phyloP scores from a whole-genome alignment of 2,888 invertebrate genomes.

The Trilocha varians region DNA sequence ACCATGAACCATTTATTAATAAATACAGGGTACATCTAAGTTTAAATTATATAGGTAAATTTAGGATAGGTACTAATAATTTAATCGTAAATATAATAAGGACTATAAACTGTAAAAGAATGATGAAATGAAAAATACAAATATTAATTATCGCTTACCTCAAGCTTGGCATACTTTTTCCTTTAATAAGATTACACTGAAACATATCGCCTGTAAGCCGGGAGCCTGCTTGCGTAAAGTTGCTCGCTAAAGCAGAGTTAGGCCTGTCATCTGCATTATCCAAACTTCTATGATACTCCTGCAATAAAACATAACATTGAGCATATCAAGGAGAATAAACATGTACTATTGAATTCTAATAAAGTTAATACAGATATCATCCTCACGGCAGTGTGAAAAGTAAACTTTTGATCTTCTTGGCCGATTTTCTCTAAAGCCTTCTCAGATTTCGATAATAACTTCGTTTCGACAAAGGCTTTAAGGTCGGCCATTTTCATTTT shows the following conservation, averaged over 20 bases:
- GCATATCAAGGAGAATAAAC: slow-evolving; percentile 1
- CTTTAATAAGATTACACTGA: slow-evolving; percentile 85
- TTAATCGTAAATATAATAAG: too few relatives aligned
- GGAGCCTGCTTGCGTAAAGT: slow-evolving; percentile 74
- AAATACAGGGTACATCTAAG: too few relatives aligned
- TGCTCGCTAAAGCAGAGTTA: slow-evolving; percentile 79
- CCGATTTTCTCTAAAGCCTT: slow-evolving; percentile 92
- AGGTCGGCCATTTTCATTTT: slow-evolving; percentile 94
- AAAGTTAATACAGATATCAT: slow-evolving; percentile 76
- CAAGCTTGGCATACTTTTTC: slow-evolving; percentile 96
- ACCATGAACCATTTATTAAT: too few relatives aligned
- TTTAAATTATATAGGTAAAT: too few relatives aligned
- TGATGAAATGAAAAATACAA: slow-evolving; percentile 1
- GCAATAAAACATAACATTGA: slow-evolving; percentile 19
- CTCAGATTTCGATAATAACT: slow-evolving; percentile 91
- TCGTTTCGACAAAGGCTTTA: slow-evolving; percentile 93
- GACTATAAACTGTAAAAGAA: background rate
- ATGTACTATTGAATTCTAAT: slow-evolving; percentile 18
- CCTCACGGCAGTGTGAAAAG: slow-evolving; percentile 68
- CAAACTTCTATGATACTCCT: slow-evolving; percentile 88
- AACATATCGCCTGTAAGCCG: slow-evolving; percentile 65
- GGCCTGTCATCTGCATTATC: slow-evolving; percentile 86
- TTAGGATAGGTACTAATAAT: too few relatives aligned
- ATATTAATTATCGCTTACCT: slow-evolving; percentile 75
- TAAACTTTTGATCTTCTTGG: slow-evolving; percentile 79